Evolutionary conservation across 2,113 vertebrate species (phyloP).

Genomic region (Morone chrysops): DNA sequence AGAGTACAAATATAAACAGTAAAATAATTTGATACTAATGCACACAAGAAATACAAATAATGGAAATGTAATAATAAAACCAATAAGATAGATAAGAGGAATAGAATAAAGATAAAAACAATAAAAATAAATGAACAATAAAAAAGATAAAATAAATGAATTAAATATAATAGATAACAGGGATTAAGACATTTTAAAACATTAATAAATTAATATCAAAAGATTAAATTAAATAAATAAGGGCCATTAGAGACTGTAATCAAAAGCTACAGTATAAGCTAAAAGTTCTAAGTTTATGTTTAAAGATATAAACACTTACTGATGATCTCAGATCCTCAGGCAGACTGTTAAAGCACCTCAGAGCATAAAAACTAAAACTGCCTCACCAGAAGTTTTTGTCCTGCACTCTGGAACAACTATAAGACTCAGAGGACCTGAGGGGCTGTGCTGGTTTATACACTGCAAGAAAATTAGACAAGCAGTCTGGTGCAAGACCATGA

Average conservation of each 20-base stretch:
- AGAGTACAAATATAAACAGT: too few species aligned
- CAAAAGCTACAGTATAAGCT: neutral
- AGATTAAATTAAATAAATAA: neutral
- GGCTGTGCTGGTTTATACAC: neutral
- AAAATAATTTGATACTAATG: too few species aligned
- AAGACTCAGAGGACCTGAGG: neutral
- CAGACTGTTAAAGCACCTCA: too few species aligned
- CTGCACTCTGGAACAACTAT: neutral
- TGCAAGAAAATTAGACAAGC: neutral
- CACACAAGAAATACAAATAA: too few species aligned
- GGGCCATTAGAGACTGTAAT: neutral
- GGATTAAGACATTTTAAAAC: too few species aligned
- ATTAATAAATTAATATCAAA: too few species aligned
- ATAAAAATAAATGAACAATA: too few species aligned
- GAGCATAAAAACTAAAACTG: neutral
- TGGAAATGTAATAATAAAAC: too few species aligned
- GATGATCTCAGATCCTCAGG: neutral
- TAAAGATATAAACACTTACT: neutral
- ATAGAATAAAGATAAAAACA: too few species aligned
- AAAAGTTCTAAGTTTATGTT: neutral
- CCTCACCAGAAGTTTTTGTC: neutral
- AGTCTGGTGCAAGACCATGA: neutral
- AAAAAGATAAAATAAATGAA: too few species aligned
- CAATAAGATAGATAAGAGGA: too few species aligned
- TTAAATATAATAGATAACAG: too few species aligned